These are phyloP conservation scores for Ascidia mentula DNA, from an alignment of 23 tunicate genomes.

Conservation along the genomic window DNA sequence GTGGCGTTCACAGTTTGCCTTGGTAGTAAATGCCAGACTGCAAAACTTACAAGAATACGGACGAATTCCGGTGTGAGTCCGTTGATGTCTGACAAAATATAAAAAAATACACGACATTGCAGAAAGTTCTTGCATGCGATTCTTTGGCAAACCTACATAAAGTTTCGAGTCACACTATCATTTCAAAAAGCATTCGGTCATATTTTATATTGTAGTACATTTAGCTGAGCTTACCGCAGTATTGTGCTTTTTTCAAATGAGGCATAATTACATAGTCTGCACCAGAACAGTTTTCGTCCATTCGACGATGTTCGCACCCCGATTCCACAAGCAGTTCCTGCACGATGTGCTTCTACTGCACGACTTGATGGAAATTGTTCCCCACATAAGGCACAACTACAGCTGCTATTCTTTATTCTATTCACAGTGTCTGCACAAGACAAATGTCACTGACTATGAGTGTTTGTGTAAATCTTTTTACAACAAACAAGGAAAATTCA, in stretches of 20 bases:
- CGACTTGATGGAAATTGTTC: slow-evolving; percentile 17
- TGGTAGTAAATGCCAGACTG: slow-evolving; percentile 86
- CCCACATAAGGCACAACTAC: slow-evolving; percentile 24
- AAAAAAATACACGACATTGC: too few species aligned
- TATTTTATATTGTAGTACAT: not conserved
- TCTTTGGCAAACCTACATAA: not conserved
- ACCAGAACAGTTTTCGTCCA: slow-evolving; percentile 74
- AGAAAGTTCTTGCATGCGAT: too few species aligned
- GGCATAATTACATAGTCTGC: slow-evolving; percentile 80
- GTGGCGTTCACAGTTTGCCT: slow-evolving; percentile 98
- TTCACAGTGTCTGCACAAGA: not conserved
- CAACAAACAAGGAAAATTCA: not conserved
- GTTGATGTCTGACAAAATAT: slow-evolving; percentile 61
- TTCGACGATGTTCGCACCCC: slow-evolving; percentile 37
- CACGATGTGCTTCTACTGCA: slow-evolving; percentile 35
- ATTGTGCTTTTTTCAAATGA: slow-evolving; percentile 94
- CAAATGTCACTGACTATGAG: not conserved
- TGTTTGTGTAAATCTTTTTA: not conserved
- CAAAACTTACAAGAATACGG: slow-evolving; percentile 88
- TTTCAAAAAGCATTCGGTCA: not conserved
- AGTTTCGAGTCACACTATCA: not conserved
- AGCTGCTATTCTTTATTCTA: not conserved
- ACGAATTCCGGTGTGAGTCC: slow-evolving; percentile 93
- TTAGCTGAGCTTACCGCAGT: slow-evolving; percentile 36
- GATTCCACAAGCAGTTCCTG: slow-evolving; percentile 42